A percentile compares a stretch with the other conserved stretches of the same genome.
These are phyloP conservation scores for Thalassophryne amazonica DNA, from an alignment of 2,797 vertebrate genomes.

Conservation along the genomic window DNA sequence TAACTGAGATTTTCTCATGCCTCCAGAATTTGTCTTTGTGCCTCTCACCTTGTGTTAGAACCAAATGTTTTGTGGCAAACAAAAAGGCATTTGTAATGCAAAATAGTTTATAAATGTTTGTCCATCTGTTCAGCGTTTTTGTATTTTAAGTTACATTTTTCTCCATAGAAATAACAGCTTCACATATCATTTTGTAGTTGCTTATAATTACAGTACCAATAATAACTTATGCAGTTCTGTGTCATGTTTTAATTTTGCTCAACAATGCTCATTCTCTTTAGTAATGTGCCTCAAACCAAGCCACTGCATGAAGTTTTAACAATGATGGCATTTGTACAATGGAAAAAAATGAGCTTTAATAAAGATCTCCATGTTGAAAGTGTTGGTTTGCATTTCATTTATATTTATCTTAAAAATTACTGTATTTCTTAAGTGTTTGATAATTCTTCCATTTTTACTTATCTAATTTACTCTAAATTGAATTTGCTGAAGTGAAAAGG, in stretches of 20 bases:
- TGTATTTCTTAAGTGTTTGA: no score
- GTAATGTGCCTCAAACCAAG: conserved; percentile 84
- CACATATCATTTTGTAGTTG: conserved; percentile 63
- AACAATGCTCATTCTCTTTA: conserved; percentile 71
- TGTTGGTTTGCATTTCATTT: conserved; percentile 7
- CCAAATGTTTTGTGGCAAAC: conserved; percentile 40
- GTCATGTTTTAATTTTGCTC: conserved; percentile 38
- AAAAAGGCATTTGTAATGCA: conserved; percentile 42
- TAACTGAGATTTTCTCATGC: conserved; percentile 64
- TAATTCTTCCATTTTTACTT: no score
- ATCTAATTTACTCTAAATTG: no score
- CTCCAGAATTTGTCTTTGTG: conserved; percentile 64
- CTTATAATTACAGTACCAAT: conserved; percentile 73
- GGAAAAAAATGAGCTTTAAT: conserved; percentile 84
- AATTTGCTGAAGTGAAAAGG: no score
- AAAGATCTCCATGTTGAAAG: conserved; percentile 83
- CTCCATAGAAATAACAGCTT: conserved; percentile 56
- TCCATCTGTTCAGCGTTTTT: conserved; percentile 58
- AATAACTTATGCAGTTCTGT: conserved; percentile 82
- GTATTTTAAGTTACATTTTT: conserved; percentile 54
- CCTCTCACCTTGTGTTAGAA: conserved; percentile 45
- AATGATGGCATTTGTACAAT: conserved; percentile 83
- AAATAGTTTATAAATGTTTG: conserved; percentile 48
- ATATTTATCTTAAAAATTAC: no score
- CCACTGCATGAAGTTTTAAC: conserved; percentile 85